Evolutionary conservation across 2,113 vertebrate genomes (phyloP).

Genomic region (Myrmophylax atrothorax): DNA sequence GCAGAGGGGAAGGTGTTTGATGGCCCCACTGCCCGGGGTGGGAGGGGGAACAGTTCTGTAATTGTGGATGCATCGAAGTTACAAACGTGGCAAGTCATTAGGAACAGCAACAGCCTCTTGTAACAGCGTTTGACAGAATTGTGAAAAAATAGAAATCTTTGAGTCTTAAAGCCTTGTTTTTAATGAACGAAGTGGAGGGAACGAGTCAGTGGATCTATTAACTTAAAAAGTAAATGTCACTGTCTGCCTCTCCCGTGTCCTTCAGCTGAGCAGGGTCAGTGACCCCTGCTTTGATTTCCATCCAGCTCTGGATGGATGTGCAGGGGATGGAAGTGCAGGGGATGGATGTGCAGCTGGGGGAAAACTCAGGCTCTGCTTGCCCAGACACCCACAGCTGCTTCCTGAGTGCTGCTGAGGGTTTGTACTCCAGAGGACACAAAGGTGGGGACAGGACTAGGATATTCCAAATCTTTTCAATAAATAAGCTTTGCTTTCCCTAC

Average conservation of each 20-base stretch:
- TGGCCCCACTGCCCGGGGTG: not conserved
- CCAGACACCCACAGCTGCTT: not conserved
- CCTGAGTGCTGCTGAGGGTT: not conserved
- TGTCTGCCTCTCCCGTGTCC: not conserved
- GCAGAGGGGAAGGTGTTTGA: not conserved
- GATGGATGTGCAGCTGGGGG: not conserved
- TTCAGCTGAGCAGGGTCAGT: not conserved
- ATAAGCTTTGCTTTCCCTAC: not conserved
- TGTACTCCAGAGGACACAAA: not conserved
- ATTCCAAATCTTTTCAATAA: not conserved
- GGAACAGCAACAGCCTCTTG: not conserved
- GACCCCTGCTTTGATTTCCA: not conserved
- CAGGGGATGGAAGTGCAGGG: not conserved
- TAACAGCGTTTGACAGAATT: not conserved
- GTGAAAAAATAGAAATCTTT: not conserved
- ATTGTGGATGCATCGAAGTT: not conserved
- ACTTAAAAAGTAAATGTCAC: not conserved
- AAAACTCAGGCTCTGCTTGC: not conserved
- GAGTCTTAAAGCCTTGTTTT: not conserved
- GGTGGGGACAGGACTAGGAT: not conserved
- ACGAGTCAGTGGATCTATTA: not conserved
- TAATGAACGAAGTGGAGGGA: not conserved
- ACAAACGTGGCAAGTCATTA: fast-evolving
- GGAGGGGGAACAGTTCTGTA: not conserved
- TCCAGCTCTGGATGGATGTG: not conserved